Base-by-base conservation (phyloP, 1,140 invertebrate species). In the Myzus persicae region DNA sequence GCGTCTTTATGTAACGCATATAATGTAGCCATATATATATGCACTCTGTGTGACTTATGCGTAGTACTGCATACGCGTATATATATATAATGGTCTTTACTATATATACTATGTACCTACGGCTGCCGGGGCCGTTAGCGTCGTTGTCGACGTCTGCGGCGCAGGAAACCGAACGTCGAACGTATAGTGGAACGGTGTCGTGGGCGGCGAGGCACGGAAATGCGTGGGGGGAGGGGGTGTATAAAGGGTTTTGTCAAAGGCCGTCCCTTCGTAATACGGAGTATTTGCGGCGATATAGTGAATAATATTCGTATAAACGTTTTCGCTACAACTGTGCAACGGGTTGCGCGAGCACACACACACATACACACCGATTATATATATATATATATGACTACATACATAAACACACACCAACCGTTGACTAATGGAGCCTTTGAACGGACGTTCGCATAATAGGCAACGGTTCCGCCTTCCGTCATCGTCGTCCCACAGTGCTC, bases 361-460 rank as follows among this genome's bases (percentile, higher is more conserved):
- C 88, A 38, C n/a, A 26, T 5, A 14, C 59, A 11, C 40, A 44
- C 90, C 22, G n/a, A 59, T 42, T 82, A 38, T 82, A 82, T 51
- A 81, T 40, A 82, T 31, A 59, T 59, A 59, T 31, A 59, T 67
- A 67, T 6, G 18, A 18, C 8, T 11, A 59, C 26, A 18, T n/a
- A n/a, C 5, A n/a, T n/a, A 76, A 14, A 76, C 59, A 85, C 26
- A 40, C 38, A 26, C 22, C 82, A 7, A 54, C 88, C 8, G 76
- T 82, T 82, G 76, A 82, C 76, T 82, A 92, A 92, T 92, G 67
- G 92, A 93, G 92, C 85, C 54, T 93, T 88, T 93, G 92, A 93
- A 88, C 82, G 82, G 48, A 67, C 84, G 84, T 93, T 36, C 42
- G 42, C 11, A 40, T 87, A 93, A 85, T 87, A 51, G 81, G 81